Percentiles rank a stretch among this genome's conserved stretches.
phyloP scores from a whole-genome alignment of 2,113 vertebrate species.

The Grammomys surdaster region DNA sequence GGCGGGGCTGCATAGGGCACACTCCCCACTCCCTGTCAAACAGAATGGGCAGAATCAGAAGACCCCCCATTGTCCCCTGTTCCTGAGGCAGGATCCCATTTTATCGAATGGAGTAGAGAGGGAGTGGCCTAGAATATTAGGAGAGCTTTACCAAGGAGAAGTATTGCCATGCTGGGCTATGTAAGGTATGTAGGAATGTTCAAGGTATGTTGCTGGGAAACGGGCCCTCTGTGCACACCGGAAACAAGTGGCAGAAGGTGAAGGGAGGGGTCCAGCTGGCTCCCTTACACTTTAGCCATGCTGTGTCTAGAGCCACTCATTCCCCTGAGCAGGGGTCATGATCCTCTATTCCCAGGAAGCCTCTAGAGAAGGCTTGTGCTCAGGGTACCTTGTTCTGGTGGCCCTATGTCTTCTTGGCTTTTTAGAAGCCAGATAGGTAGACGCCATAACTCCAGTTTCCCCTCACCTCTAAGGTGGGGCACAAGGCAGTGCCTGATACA shows the following conservation, averaged over 20 bases:
- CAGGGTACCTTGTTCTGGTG: accelerated
- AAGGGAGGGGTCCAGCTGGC: not conserved
- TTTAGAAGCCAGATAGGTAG: not conserved
- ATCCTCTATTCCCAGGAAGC: too few relatives aligned
- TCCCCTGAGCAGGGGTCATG: not conserved
- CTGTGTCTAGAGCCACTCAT: not conserved
- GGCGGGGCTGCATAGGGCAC: not conserved
- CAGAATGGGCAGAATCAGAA: too few relatives aligned
- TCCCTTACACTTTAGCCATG: not conserved
- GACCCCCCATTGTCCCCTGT: accelerated
- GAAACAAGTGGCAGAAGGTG: not conserved
- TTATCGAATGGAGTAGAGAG: not conserved
- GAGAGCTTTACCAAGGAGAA: not conserved
- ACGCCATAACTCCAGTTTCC: not conserved
- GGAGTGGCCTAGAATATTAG: not conserved
- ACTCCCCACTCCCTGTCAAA: not conserved
- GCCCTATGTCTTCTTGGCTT: not conserved
- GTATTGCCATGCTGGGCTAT: not conserved
- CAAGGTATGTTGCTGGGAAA: too few relatives aligned
- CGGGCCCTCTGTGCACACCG: not conserved
- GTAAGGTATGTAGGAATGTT: not conserved
- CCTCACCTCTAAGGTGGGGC: not conserved
- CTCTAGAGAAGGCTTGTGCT: too few relatives aligned
- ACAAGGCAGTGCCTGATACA: not conserved
- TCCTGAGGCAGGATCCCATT: not conserved